These are phyloP conservation scores for Portevinia maculata DNA, from an alignment of 2,888 invertebrate genomes.

Conservation along the genomic window DNA sequence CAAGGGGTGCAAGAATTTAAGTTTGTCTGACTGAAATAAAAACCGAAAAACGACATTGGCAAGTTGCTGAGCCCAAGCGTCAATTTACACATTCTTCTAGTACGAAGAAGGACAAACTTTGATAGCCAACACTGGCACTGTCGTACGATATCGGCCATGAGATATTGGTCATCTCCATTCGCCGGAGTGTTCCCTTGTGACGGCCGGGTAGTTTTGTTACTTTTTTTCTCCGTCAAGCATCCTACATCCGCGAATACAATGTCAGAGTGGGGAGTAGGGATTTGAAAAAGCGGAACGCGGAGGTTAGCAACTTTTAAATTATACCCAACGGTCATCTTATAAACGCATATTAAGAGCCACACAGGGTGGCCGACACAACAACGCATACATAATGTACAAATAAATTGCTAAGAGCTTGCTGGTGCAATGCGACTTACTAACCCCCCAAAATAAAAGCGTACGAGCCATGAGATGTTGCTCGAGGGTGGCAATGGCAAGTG, in stretches of 20 bases:
- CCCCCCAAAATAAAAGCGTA: background rate
- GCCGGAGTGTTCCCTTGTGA: conserved; percentile 66
- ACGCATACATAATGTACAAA: conserved; percentile 15
- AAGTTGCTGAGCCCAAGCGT: conserved; percentile 64
- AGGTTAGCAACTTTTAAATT: conserved; percentile 69
- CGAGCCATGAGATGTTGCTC: conserved; percentile 1
- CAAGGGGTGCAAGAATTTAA: conserved; percentile 11
- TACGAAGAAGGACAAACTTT: conserved; percentile 70
- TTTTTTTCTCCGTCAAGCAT: background rate
- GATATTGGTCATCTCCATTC: conserved; percentile 62
- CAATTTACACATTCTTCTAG: conserved; percentile 69
- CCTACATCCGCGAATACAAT: conserved; percentile 6
- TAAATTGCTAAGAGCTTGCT: conserved; percentile 33
- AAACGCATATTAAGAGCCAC: conserved; percentile 62
- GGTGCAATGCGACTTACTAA: conserved; percentile 53
- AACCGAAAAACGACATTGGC: conserved; percentile 54
- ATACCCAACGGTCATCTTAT: conserved; percentile 69
- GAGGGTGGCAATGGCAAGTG: conserved; percentile 14
- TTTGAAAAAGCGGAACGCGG: conserved; percentile 24
- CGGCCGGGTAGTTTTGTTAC: conserved; percentile 29
- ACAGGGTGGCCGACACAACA: conserved; percentile 20
- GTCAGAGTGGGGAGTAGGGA: conserved; percentile 8
- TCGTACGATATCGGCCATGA: conserved; percentile 68
- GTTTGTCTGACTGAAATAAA: conserved; percentile 67
- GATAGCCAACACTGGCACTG: conserved; percentile 68